Evolutionary conservation across 2,113 vertebrate species (phyloP).

Genomic region (Balaeniceps rex): DNA sequence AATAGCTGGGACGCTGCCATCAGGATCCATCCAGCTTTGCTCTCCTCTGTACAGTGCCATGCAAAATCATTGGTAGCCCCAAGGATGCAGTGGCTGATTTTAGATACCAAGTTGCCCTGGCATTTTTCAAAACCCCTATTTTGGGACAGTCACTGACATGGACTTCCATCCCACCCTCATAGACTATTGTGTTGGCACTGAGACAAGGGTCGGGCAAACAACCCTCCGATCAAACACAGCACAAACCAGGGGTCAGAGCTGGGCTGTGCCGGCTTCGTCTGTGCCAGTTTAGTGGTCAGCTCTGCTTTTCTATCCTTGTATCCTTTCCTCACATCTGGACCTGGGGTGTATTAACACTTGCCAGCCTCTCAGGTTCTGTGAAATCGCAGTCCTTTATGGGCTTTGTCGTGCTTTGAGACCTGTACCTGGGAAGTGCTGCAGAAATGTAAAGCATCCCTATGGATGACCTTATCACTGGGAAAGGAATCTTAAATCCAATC

Average conservation of each 20-base stretch:
- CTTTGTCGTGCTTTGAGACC: not conserved
- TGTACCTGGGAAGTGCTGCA: slow-evolving; percentile 21
- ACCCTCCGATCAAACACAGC: not conserved
- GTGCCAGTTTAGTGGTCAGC: not conserved
- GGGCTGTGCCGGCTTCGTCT: not conserved
- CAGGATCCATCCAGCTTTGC: not conserved
- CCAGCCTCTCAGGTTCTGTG: not conserved
- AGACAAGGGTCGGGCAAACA: not conserved
- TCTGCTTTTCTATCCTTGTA: not conserved
- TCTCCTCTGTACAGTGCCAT: not conserved
- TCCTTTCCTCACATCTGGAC: not conserved
- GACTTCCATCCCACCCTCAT: not conserved
- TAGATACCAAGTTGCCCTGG: not conserved
- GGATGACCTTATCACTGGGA: slow-evolving; percentile 44
- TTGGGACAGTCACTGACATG: not conserved
- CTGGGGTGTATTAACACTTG: not conserved
- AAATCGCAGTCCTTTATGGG: not conserved
- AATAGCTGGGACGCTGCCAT: not conserved
- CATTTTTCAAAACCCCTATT: not conserved
- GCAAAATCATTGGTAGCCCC: accelerated
- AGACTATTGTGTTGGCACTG: not conserved
- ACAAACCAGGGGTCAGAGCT: not conserved
- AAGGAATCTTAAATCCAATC: slow-evolving; percentile 64
- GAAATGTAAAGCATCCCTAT: slow-evolving; percentile 31
- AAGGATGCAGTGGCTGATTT: not conserved